Percentiles rank a stretch among this genome's conserved stretches.
phyloP scores from a whole-genome alignment of 2,113 vertebrate genomes.

The Paradoxurus hermaphroditus region DNA sequence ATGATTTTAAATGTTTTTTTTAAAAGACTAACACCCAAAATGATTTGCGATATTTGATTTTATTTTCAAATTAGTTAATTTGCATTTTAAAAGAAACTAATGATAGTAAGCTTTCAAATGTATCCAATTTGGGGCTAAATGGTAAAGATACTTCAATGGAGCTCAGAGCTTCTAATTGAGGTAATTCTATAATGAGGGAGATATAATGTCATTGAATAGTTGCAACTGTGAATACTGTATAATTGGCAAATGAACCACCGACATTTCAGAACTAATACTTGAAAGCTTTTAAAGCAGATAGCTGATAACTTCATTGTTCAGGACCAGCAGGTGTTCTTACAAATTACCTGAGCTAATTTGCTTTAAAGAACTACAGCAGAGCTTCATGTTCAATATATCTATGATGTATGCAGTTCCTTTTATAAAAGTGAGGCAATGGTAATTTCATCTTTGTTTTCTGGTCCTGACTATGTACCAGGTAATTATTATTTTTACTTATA shows the following conservation, averaged over 20 bases:
- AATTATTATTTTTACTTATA: neutral
- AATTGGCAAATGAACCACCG: conserved; percentile 2
- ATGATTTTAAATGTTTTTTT: neutral
- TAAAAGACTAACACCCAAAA: neutral
- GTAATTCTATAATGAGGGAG: conserved; percentile 4
- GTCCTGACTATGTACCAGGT: neutral
- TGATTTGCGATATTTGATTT: neutral
- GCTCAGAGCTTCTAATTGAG: neutral
- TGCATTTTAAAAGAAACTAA: neutral
- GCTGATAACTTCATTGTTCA: conserved; percentile 29
- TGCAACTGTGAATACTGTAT: neutral
- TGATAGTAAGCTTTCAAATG: neutral
- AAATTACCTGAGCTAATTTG: conserved; percentile 36
- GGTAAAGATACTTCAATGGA: neutral
- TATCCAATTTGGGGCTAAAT: neutral
- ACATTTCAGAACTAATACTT: neutral
- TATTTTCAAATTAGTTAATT: neutral
- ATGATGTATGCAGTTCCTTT: neutral
- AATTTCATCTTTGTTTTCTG: neutral
- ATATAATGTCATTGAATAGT: neutral
- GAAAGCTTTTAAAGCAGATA: neutral
- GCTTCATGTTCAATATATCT: neutral
- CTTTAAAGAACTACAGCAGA: neutral
- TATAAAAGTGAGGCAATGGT: neutral
- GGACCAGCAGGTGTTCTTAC: conserved; percentile 14